Evolutionary conservation across 2,797 vertebrate genomes (phyloP).

Genomic region (Dermochelys coriacea): DNA sequence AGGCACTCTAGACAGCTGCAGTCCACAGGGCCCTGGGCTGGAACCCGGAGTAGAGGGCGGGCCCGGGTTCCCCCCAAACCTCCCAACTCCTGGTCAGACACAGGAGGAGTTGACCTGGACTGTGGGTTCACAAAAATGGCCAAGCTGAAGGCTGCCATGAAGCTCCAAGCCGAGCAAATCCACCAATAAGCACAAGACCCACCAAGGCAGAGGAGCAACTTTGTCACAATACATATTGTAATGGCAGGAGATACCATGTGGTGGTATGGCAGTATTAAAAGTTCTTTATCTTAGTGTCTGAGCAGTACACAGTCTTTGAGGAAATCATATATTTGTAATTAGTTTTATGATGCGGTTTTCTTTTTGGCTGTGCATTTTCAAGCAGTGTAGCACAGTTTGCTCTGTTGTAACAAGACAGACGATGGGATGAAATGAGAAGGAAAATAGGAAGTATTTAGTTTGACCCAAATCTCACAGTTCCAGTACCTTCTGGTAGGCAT

Average conservation of each 20-base stretch:
- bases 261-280: not conserved
- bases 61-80: too few relatives aligned
- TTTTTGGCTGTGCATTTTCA: accelerated
- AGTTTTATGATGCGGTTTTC: not conserved
- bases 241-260: not conserved
- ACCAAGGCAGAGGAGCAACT: too few relatives aligned
- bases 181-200: too few relatives aligned
- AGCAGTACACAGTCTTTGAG: not conserved
- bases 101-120: too few relatives aligned
- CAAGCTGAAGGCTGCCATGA: too few relatives aligned
- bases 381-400: not conserved
- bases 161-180: too few relatives aligned
- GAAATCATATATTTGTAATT: not conserved
- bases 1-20: too few relatives aligned
- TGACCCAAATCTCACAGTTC: not conserved
- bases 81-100: too few relatives aligned
- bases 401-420: not conserved
- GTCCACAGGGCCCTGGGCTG: too few relatives aligned
- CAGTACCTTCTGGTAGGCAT: not conserved
- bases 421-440: not conserved
- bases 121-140: too few relatives aligned
- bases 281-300: not conserved
- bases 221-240: not conserved
- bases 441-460: not conserved
- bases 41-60: too few relatives aligned